These are phyloP conservation scores for Ophion slaviceki DNA, from an alignment of 2,888 invertebrate species.

Conservation along the genomic window DNA sequence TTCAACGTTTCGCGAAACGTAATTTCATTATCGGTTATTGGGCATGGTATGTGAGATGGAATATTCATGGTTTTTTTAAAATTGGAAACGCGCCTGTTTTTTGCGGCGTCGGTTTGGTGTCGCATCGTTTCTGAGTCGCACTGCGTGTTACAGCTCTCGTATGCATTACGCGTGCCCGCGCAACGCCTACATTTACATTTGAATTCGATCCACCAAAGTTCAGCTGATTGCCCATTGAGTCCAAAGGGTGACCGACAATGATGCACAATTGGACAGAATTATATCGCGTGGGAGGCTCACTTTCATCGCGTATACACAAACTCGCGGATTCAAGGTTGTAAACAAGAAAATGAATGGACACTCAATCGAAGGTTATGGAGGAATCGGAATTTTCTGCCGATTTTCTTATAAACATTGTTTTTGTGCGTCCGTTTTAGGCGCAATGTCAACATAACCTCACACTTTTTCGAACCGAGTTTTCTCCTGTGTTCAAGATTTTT, in stretches of 20 bases:
- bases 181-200: background rate
- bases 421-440: no score
- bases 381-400: no score
- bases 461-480: no score
- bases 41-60: background rate
- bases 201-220: background rate
- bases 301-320: background rate
- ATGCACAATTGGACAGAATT: background rate
- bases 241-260: background rate
- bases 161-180: background rate
- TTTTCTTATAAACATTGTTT: no score
- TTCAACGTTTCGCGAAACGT: background rate
- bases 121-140: background rate
- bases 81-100: background rate
- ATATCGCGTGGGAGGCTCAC: background rate
- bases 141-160: background rate
- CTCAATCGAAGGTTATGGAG: no score
- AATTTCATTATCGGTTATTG: background rate
- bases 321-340: background rate
- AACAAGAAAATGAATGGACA: background rate
- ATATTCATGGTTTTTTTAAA: background rate
- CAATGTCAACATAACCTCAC: no score
- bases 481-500: no score
- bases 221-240: constrained; percentile 1
- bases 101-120: background rate